Evolutionary conservation across 2,797 vertebrate species (phyloP).

Genomic region (Tapirus indicus): DNA sequence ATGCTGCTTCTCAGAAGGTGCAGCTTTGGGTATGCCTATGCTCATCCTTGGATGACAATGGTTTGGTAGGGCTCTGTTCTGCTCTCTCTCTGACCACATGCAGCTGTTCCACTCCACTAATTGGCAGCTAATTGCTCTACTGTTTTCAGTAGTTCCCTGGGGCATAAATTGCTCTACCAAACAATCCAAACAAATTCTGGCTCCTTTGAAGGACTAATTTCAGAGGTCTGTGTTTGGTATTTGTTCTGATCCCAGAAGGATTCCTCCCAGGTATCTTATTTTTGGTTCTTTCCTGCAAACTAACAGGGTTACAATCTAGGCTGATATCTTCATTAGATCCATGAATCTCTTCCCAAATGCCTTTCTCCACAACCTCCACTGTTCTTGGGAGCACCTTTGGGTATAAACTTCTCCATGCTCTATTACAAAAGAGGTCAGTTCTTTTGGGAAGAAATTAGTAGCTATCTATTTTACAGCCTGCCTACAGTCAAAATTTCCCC

Average conservation of each 20-base stretch:
- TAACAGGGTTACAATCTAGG: not conserved
- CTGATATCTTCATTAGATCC: not conserved
- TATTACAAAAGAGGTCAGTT: not conserved
- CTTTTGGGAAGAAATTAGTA: not conserved
- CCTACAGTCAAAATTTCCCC: not conserved
- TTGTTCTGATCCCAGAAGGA: not conserved
- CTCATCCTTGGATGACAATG: not conserved
- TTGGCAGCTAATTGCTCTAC: not conserved
- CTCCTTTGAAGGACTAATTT: not conserved
- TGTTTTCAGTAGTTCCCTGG: not conserved
- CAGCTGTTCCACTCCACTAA: not conserved
- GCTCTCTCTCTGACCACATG: not conserved
- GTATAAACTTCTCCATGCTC: not conserved
- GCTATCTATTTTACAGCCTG: not conserved
- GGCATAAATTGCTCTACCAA: not conserved
- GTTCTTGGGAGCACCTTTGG: conserved; percentile 18
- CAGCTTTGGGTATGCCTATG: not conserved
- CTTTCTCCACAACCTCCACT: not conserved
- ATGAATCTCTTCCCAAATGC: not conserved
- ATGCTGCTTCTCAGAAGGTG: not conserved
- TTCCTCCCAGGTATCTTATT: not conserved
- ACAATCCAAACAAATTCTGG: not conserved
- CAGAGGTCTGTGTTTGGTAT: not conserved
- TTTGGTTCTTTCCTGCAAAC: not conserved
- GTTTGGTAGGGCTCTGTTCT: not conserved